These are phyloP conservation scores for Puffinus mauretanicus DNA, from an alignment of 2,113 vertebrate species.

Conservation along the genomic window DNA sequence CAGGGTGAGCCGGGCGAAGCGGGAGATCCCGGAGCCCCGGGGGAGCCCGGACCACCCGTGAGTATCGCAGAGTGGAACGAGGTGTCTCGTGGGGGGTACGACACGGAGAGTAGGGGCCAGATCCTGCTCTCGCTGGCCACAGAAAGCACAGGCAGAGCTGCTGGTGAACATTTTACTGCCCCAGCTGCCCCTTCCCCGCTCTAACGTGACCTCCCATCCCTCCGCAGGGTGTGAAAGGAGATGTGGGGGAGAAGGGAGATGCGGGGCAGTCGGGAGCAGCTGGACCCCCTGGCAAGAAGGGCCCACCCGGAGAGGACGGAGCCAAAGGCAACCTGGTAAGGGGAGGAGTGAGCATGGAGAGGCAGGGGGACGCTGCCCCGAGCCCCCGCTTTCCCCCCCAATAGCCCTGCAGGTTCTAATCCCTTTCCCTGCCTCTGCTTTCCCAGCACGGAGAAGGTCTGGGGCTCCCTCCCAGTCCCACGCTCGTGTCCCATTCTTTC, in stretches of 20 bases:
- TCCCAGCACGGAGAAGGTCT: background rate
- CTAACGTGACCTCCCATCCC: background rate
- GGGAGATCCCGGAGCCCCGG: conserved; percentile 81
- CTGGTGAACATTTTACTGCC: background rate
- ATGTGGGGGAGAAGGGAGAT: conserved; percentile 90
- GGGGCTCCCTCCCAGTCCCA: background rate
- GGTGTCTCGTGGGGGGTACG: background rate
- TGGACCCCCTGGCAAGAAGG: conserved; percentile 85
- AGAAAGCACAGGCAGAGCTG: background rate
- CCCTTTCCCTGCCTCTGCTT: background rate
- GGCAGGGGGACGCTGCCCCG: background rate
- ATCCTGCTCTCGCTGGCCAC: background rate
- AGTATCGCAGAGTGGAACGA: conserved; percentile 46
- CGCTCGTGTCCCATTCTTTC: background rate
- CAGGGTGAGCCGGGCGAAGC: conserved; percentile 91
- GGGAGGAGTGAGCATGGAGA: background rate
- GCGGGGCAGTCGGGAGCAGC: conserved; percentile 81
- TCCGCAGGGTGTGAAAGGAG: conserved; percentile 83
- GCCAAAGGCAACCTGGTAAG: conserved; percentile 87
- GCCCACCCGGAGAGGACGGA: conserved; percentile 88
- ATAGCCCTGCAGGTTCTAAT: background rate
- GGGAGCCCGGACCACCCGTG: conserved; percentile 78
- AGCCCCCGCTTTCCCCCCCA: too few relatives aligned
- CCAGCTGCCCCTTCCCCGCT: background rate
- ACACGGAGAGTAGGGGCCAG: background rate